Evolutionary conservation across 1,140 invertebrate genomes (phyloP).

Genomic region (Drosophila kepulauana): DNA sequence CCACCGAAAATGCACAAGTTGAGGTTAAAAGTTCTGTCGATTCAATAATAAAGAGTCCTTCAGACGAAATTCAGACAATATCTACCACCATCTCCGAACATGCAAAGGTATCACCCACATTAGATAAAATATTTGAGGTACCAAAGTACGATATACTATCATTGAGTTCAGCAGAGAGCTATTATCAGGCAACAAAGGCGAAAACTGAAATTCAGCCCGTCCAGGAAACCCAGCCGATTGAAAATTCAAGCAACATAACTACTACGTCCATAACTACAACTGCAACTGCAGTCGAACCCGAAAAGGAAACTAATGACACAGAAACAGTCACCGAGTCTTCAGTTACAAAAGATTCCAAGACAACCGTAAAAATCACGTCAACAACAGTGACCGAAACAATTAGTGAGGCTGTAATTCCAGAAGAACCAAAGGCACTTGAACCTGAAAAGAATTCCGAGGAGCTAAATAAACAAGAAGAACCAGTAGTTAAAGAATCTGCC

Average conservation of each 20-base stretch:
- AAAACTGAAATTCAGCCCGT: background rate
- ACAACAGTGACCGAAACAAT: constrained; percentile 15
- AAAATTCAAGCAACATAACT: background rate
- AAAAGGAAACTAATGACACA: background rate
- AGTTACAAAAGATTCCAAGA: constrained; percentile 18
- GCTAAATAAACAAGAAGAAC: constrained; percentile 57
- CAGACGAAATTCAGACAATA: background rate
- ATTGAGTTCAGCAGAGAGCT: constrained; percentile 45
- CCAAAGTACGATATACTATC: constrained; percentile 61
- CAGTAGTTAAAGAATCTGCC: constrained; percentile 79
- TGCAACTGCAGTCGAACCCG: background rate
- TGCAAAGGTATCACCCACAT: background rate
- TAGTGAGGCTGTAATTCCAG: background rate
- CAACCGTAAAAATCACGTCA: constrained; percentile 7
- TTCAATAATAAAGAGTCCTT: background rate
- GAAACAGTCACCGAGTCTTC: constrained; percentile 7
- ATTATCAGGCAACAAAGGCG: constrained; percentile 13
- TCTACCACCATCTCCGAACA: background rate
- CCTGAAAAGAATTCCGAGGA: constrained; percentile 45
- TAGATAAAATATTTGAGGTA: constrained; percentile 52
- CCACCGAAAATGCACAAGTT: background rate
- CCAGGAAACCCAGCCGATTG: background rate
- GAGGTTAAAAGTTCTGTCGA: constrained; percentile 1
- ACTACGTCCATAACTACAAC: constrained; percentile 16
- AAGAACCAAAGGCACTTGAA: constrained; percentile 22